phyloP scores from a whole-genome alignment of 1,140 invertebrate genomes.

The Cotesia glomerata region DNA sequence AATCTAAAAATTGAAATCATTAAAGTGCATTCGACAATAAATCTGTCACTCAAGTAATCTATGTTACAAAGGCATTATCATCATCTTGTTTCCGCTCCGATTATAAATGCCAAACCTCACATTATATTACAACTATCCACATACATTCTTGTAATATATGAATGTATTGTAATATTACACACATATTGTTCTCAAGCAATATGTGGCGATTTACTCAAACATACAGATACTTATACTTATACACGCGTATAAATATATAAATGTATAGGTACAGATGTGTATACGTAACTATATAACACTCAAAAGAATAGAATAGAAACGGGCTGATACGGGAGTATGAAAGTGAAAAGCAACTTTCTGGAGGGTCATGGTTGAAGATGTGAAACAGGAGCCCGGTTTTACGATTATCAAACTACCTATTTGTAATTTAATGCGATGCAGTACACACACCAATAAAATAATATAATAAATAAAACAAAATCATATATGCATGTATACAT shows the following conservation, averaged over 20 bases:
- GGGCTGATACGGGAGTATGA: constrained; percentile 47
- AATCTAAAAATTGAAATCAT: not conserved
- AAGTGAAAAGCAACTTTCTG: constrained; percentile 60
- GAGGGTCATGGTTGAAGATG: constrained; percentile 45
- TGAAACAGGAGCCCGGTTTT: constrained; percentile 41
- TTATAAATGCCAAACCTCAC: constrained; percentile 22
- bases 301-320: constrained; percentile 34
- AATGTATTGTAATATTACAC: not conserved
- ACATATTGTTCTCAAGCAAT: not conserved
- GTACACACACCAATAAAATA: not conserved
- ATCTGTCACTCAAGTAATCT: constrained; percentile 5
- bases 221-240: no score
- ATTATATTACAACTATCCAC: not conserved
- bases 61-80: constrained; percentile 17
- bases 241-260: no score
- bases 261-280: no score
- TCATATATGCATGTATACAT: no score
- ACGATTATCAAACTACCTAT: not conserved
- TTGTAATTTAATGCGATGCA: not conserved
- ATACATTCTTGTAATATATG: not conserved
- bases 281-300: constrained; percentile 1
- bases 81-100: constrained; percentile 20
- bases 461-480: not conserved
- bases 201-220: not conserved
- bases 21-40: constrained; percentile 1